Conservation (phyloP, 1,140 invertebrate genomes). For the Leptoteleia sp. region DNA sequence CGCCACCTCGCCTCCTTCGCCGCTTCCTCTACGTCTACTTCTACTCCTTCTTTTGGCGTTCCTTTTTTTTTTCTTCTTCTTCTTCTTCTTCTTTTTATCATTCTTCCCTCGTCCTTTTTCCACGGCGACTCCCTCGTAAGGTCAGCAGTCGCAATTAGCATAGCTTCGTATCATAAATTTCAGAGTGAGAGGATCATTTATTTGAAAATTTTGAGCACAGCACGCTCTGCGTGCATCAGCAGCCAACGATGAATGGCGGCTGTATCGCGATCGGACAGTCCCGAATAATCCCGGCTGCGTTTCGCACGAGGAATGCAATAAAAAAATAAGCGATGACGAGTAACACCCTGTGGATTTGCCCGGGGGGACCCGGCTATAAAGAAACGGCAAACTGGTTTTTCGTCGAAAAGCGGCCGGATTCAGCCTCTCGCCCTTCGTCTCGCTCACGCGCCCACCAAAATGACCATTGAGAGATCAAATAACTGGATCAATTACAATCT, state of each 20-base stretch:
- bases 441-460: too few relatives aligned
- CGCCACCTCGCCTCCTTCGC: neutral
- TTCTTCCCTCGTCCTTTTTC: slow-evolving; percentile 32
- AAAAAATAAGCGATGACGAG: slow-evolving; percentile 50
- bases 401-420: too few relatives aligned
- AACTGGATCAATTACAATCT: too few relatives aligned
- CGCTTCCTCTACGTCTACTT: neutral
- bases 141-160: slow-evolving; percentile 66
- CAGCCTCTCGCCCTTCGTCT: too few relatives aligned
- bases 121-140: slow-evolving; percentile 45
- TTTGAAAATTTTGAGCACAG: slow-evolving; percentile 63
- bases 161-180: slow-evolving; percentile 68
- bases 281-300: slow-evolving; percentile 50
- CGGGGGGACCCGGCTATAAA: slow-evolving; percentile 53
- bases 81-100: too few relatives aligned
- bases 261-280: slow-evolving; percentile 37
- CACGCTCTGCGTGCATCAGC: slow-evolving; percentile 59
- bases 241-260: slow-evolving; percentile 57
- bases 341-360: slow-evolving; percentile 36
- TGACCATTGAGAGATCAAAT: too few relatives aligned
- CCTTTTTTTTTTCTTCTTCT: slow-evolving; percentile 29
- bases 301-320: slow-evolving; percentile 58
- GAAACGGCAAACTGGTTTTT: slow-evolving; percentile 57
- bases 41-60: neutral
- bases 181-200: slow-evolving; percentile 64